Evolutionary conservation across 2,113 vertebrate genomes (phyloP).

Genomic region (Leucosticte australis): DNA sequence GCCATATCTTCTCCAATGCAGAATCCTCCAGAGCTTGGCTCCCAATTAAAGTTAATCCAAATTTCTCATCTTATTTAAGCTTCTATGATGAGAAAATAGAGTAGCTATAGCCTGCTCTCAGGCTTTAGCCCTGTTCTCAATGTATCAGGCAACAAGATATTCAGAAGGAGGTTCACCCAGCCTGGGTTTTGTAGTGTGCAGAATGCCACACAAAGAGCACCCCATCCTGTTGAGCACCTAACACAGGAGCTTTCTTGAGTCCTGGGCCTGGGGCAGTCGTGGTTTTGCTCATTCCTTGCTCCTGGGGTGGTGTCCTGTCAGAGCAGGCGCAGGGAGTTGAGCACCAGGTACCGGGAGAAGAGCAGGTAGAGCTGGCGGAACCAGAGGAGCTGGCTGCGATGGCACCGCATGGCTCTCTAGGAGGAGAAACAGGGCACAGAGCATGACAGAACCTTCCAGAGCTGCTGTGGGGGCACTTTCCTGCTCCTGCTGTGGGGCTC

Average conservation of each 20-base stretch:
- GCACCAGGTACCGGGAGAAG: constrained; percentile 90
- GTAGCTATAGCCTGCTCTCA: background rate
- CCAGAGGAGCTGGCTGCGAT: constrained; percentile 90
- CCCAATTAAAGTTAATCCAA: background rate
- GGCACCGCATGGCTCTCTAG: constrained; percentile 89
- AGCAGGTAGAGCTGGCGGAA: constrained; percentile 87
- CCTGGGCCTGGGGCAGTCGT: background rate
- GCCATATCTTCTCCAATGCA: background rate
- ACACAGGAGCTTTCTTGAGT: background rate
- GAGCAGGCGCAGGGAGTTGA: constrained; percentile 86
- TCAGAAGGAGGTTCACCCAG: background rate
- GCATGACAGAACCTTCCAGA: background rate
- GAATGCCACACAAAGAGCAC: background rate
- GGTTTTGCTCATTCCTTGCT: background rate
- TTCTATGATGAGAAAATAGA: background rate
- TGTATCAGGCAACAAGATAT: background rate
- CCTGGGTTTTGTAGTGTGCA: background rate
- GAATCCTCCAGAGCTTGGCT: background rate
- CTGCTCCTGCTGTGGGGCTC: background rate
- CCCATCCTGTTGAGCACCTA: background rate
- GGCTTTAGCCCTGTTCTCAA: background rate
- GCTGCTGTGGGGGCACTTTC: background rate
- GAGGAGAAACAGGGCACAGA: background rate
- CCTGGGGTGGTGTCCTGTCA: constrained; percentile 19
- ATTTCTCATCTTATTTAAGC: background rate